Percentiles rank a stretch among this genome's conserved stretches.
Evolutionary conservation across 2,888 invertebrate genomes (phyloP).

Genomic region (Lucinisca nassula): DNA sequence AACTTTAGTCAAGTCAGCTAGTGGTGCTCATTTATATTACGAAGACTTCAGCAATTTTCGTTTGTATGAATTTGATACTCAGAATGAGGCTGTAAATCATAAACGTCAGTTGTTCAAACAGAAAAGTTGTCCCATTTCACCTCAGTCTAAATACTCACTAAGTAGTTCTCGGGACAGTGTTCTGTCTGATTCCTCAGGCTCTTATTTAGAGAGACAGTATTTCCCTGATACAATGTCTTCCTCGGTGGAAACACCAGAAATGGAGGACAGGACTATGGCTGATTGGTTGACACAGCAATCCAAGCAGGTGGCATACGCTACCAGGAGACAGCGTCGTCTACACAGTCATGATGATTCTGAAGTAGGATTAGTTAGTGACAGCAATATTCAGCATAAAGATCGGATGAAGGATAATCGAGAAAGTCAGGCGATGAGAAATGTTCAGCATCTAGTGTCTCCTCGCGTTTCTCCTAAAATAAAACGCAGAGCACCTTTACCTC

Average conservation of each 20-base stretch:
- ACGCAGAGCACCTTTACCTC: slow-evolving; percentile 60
- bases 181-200: slow-evolving; percentile 78
- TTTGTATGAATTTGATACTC: slow-evolving; percentile 63
- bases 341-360: slow-evolving; percentile 72
- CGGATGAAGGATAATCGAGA: not conserved
- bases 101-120: slow-evolving; percentile 61
- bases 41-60: slow-evolving; percentile 60
- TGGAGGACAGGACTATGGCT: slow-evolving; percentile 66
- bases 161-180: slow-evolving; percentile 81
- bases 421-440: slow-evolving; percentile 57
- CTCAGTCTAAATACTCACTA: slow-evolving; percentile 78
- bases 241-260: slow-evolving; percentile 66
- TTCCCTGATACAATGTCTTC: slow-evolving; percentile 69
- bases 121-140: slow-evolving; percentile 77
- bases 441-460: slow-evolving; percentile 73
- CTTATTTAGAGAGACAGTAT: slow-evolving; percentile 69
- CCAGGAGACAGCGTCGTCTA: slow-evolving; percentile 32
- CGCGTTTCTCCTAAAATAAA: slow-evolving; percentile 67
- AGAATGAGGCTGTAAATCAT: slow-evolving; percentile 42
- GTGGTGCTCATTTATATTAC: slow-evolving; percentile 83
- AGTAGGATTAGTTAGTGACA: slow-evolving; percentile 54
- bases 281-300: slow-evolving; percentile 66
- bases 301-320: slow-evolving; percentile 15
- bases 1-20: slow-evolving; percentile 82
- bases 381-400: not conserved